phyloP scores from a whole-genome alignment of 1,140 invertebrate species.

The Nixonia krombeini region DNA sequence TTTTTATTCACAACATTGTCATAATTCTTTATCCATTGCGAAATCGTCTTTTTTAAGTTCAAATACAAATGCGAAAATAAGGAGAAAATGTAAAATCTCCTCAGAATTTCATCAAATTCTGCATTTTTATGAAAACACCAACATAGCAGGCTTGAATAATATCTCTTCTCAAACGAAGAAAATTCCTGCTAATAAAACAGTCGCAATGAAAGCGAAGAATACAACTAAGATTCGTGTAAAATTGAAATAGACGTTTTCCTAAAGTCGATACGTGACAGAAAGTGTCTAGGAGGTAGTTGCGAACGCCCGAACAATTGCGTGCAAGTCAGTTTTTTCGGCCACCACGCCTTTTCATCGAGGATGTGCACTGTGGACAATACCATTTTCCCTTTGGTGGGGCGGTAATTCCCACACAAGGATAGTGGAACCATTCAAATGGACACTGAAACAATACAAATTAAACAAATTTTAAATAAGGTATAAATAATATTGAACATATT shows the following conservation, averaged over 20 bases:
- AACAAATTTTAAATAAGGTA: too few species aligned
- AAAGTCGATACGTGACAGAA: slow-evolving; percentile 56
- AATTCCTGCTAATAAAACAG: too few species aligned
- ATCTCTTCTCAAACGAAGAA: too few species aligned
- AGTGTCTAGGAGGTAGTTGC: slow-evolving; percentile 66
- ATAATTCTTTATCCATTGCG: too few species aligned
- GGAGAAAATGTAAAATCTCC: too few species aligned
- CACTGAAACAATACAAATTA: slow-evolving; percentile 78
- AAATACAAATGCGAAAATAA: too few species aligned
- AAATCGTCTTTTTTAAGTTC: too few species aligned
- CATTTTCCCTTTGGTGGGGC: slow-evolving; percentile 98
- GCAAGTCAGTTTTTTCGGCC: slow-evolving; percentile 79
- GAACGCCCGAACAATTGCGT: slow-evolving; percentile 39
- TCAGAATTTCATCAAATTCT: too few species aligned
- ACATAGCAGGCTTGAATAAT: too few species aligned
- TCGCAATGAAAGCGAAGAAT: slow-evolving; percentile 30
- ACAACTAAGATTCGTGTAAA: slow-evolving; percentile 38
- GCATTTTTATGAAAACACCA: too few species aligned
- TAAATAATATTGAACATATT: too few species aligned
- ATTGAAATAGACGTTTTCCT: slow-evolving; percentile 51
- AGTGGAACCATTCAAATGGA: slow-evolving; percentile 99
- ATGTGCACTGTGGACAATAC: slow-evolving; percentile 96
- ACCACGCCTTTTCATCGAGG: slow-evolving; percentile 89
- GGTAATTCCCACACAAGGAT: slow-evolving; percentile 95
- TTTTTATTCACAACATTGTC: too few species aligned